Percentiles rank a stretch among this genome's conserved stretches.
These are phyloP conservation scores for Athripsodes cinereus DNA, from an alignment of 2,888 invertebrate genomes.

Conservation along the genomic window DNA sequence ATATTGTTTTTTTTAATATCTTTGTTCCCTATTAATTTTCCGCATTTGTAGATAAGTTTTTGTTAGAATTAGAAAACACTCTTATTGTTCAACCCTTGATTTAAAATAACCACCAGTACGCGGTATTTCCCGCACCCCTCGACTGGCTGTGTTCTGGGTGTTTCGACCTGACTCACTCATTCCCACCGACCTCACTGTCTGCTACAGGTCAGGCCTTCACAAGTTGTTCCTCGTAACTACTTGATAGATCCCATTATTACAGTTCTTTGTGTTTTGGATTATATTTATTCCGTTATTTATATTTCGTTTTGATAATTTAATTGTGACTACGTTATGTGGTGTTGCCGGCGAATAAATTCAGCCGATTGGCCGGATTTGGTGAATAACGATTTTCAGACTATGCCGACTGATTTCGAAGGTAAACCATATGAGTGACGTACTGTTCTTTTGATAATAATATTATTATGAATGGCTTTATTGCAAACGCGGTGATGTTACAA, in stretches of 20 bases:
- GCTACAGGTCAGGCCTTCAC: neutral
- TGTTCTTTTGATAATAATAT: neutral
- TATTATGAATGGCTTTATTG: conserved; percentile 20
- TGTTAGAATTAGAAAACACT: no score
- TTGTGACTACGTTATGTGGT: conserved; percentile 19
- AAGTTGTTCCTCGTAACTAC: neutral
- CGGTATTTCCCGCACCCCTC: neutral
- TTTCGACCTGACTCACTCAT: conserved; percentile 1
- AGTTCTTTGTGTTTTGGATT: conserved; percentile 5
- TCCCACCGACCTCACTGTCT: neutral
- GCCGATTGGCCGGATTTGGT: conserved; percentile 23
- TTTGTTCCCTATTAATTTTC: no score
- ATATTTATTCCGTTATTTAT: neutral
- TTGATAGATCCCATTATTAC: neutral
- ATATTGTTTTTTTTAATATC: no score
- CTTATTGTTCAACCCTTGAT: neutral
- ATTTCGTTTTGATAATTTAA: neutral
- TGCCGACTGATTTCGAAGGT: conserved; percentile 20
- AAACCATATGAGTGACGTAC: conserved; percentile 2
- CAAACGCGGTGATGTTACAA: neutral
- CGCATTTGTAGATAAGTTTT: no score
- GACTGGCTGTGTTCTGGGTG: neutral
- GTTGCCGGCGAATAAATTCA: conserved; percentile 26
- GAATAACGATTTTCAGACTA: neutral
- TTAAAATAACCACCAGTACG: neutral